These are phyloP conservation scores for Etheostoma nigrum DNA, from an alignment of 2,797 vertebrate genomes.

Conservation along the genomic window DNA sequence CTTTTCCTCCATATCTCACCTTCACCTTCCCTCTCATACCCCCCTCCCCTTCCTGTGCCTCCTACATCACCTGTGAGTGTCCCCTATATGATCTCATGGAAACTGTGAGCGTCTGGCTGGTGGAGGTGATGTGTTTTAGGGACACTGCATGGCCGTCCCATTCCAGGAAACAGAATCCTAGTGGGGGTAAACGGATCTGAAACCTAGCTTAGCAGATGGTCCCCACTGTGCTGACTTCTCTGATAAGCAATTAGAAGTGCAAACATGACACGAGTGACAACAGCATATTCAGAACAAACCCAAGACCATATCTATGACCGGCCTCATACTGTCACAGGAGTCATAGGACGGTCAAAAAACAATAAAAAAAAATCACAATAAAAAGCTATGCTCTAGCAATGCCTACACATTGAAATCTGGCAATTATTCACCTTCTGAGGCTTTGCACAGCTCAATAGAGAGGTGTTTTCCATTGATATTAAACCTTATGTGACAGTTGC, in stretches of 20 bases:
- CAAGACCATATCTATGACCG: constrained; percentile 37
- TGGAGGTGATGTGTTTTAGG: constrained; percentile 71
- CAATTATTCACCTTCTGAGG: constrained; percentile 31
- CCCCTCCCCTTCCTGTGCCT: constrained; percentile 31
- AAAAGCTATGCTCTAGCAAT: constrained; percentile 22
- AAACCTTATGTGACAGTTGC: constrained; percentile 58
- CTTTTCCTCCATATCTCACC: neutral
- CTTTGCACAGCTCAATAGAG: constrained; percentile 33
- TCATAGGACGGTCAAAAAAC: constrained; percentile 37
- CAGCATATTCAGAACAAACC: constrained; percentile 61
- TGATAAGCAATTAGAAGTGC: constrained; percentile 75
- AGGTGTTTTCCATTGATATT: constrained; percentile 54
- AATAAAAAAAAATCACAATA: constrained; percentile 7
- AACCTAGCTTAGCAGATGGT: constrained; percentile 79
- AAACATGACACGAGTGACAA: constrained; percentile 78
- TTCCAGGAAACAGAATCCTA: constrained; percentile 80
- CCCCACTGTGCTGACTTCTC: constrained; percentile 74
- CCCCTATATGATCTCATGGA: constrained; percentile 77
- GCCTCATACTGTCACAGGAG: constrained; percentile 14
- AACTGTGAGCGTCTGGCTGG: constrained; percentile 67
- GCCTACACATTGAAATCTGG: constrained; percentile 26
- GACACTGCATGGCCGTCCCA: constrained; percentile 63
- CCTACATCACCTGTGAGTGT: constrained; percentile 62
- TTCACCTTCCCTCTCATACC: constrained; percentile 20
- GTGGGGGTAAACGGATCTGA: constrained; percentile 79